A percentile compares a stretch with the other conserved stretches of the same genome.
These are phyloP conservation scores for Chamaetylas fuelleborni DNA, from an alignment of 2,113 vertebrate genomes.

Conservation along the genomic window DNA sequence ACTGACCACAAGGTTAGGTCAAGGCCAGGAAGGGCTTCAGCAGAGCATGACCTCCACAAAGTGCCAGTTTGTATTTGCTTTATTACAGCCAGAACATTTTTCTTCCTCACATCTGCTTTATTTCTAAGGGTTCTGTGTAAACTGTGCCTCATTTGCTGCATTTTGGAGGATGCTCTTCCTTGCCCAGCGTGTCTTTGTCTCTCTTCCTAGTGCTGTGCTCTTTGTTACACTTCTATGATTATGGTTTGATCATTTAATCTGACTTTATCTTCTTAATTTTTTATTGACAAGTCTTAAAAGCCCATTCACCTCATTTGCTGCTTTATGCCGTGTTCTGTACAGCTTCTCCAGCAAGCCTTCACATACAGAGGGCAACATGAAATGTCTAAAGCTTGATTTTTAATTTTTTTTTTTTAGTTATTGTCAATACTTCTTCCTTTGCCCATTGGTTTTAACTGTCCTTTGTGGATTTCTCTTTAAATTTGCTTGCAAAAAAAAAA, in stretches of 20 bases:
- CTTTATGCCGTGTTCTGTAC: accelerated
- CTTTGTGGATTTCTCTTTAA: neutral
- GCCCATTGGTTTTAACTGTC: neutral
- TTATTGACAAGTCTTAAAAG: neutral
- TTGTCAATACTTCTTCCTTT: neutral
- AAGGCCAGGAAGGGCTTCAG: neutral
- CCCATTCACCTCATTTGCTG: accelerated
- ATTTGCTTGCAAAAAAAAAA: neutral
- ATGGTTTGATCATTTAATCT: neutral
- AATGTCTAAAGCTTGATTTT: neutral
- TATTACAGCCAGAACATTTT: neutral
- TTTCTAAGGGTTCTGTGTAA: neutral
- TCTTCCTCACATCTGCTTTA: neutral
- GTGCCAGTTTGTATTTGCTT: neutral
- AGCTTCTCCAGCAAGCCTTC: neutral
- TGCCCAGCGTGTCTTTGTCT: neutral
- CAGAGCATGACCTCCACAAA: neutral
- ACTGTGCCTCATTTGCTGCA: accelerated
- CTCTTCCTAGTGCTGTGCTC: accelerated
- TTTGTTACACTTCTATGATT: neutral
- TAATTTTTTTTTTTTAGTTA: neutral
- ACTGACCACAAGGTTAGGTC: neutral
- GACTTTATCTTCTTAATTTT: neutral
- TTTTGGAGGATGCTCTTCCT: neutral
- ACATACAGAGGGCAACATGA: too few species aligned